phyloP scores from a whole-genome alignment of 2,113 vertebrate species.

The Ovibos moschatus region DNA sequence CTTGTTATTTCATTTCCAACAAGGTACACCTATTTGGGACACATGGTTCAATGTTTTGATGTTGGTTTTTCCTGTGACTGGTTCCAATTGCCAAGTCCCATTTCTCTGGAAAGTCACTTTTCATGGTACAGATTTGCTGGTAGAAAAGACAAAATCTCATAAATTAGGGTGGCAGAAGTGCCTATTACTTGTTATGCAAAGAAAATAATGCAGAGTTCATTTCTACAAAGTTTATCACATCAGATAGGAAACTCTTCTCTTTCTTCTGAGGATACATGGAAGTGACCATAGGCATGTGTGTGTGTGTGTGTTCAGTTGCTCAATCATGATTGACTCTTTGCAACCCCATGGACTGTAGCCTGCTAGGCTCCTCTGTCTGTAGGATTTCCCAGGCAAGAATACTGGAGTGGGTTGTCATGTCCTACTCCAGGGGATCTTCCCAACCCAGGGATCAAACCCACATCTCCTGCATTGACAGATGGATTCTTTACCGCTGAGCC shows the following conservation, averaged over 20 bases:
- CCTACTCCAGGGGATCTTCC: neutral
- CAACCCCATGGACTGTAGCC: neutral
- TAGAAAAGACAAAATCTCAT: neutral
- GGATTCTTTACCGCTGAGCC: neutral
- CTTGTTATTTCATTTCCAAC: neutral
- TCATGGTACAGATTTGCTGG: neutral
- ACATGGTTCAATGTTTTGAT: neutral
- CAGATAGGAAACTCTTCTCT: neutral
- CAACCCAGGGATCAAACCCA: neutral
- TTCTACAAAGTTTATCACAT: neutral
- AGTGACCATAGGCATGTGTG: neutral
- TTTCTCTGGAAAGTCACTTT: constrained; percentile 5
- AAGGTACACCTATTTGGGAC: neutral
- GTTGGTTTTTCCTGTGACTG: neutral
- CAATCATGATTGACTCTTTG: neutral
- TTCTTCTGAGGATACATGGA: neutral
- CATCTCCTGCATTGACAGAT: neutral
- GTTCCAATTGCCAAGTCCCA: neutral
- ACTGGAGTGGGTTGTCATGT: neutral
- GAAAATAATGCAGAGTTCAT: neutral
- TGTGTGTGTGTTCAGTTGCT: neutral
- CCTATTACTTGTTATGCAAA: neutral
- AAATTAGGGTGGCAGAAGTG: neutral
- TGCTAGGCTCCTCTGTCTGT: neutral
- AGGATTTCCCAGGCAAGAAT: neutral